Base-by-base conservation (phyloP, 2,888 invertebrate species). In the Epirrhoe tristata region DNA sequence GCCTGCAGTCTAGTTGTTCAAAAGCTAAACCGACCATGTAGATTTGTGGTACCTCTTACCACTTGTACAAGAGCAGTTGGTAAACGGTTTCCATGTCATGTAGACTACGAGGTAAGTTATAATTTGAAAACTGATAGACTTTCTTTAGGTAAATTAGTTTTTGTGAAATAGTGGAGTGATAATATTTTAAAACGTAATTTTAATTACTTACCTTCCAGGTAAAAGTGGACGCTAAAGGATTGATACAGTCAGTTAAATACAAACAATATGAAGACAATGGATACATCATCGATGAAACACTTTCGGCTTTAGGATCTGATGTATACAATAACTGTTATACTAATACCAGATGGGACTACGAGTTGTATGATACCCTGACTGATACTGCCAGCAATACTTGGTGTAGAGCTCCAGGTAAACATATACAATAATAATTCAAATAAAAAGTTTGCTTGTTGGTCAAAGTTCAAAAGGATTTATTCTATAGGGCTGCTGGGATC, bases 11-110 rank as follows among this genome's bases (percentile, higher is more conserved):
- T 97, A 16, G 96, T 95, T 0, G 94, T 95, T 0, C 83, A 94
- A 72, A 94, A 94, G 71, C 83, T 95, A 2, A 93, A 95, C 79
- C 85, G 87, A 58, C 96, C 97, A 0, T 96, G 96, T 3, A 93
- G 96, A 64, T 89, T 97, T 67, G 90, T 94, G 54, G 81, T 96
- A 82, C 91, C 95, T 6, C 88, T 97, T 54, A 94, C 95, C 63
- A 94, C 94, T 36, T 95, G 95, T 74, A 95, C 96, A 94, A 90
- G 90, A 60, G 86, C 94, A 54, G 76, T 94, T 2, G 96, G 96
- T 0, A 95, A 95, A 74, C 83, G 96, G 62, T 69, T 88, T n/a
- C 87, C 94, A 0, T 87, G 88, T 50, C 84, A 86, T 14, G 84
- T 87, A 34, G 90, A 94, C 50, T 95, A 93, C 81, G 94, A 95